Evolutionary conservation across 2,797 vertebrate species (phyloP).

Genomic region (Spinus pinus): DNA sequence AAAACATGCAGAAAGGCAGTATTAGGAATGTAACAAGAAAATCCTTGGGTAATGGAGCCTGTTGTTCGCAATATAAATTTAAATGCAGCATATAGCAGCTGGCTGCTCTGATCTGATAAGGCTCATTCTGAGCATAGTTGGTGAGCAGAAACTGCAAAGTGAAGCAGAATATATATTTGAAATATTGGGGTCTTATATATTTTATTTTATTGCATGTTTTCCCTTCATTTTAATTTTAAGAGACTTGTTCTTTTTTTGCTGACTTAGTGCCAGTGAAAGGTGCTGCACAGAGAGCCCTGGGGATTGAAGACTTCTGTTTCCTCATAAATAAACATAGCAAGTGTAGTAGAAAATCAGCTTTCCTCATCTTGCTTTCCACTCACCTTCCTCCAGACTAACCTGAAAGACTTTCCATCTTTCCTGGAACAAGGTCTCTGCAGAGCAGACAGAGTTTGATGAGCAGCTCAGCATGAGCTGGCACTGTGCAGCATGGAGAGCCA

Average conservation of each 20-base stretch:
- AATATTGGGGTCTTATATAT: constrained; percentile 45
- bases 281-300: not conserved
- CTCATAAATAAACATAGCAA: constrained; percentile 25
- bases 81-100: constrained; percentile 58
- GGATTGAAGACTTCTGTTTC: not conserved
- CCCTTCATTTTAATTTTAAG: constrained; percentile 40
- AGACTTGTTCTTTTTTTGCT: constrained; percentile 1
- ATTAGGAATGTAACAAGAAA: constrained; percentile 68
- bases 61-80: constrained; percentile 78
- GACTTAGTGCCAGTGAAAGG: not conserved
- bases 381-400: not conserved
- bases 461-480: not conserved
- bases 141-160: constrained; percentile 56
- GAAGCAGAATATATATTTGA: constrained; percentile 68
- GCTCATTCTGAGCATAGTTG: constrained; percentile 46
- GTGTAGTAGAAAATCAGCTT: not conserved
- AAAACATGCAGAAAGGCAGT: constrained; percentile 19
- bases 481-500: not conserved
- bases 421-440: not conserved
- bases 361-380: not conserved
- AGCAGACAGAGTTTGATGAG: not conserved
- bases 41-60: constrained; percentile 75
- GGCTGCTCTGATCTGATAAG: constrained; percentile 63
- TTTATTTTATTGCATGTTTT: constrained; percentile 11
- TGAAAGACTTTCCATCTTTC: not conserved